Conservation (phyloP, 1,140 invertebrate species). For the Rhynchophorus ferrugineus region DNA sequence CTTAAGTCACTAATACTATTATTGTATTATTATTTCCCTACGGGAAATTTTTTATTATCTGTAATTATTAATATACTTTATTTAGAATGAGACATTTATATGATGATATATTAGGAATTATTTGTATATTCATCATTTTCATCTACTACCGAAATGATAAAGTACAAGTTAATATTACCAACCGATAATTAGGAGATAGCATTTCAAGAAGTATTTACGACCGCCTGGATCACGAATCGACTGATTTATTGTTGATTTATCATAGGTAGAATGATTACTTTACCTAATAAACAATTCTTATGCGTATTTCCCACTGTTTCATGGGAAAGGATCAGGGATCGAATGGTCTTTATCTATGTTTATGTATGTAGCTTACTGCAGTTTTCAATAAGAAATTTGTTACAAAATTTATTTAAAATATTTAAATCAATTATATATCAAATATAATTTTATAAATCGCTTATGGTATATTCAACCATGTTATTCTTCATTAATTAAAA, state of each 20-base stretch:
- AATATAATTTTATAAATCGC: too few relatives aligned
- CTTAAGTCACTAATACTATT: too few relatives aligned
- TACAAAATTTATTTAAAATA: too few relatives aligned
- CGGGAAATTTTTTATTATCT: too few relatives aligned
- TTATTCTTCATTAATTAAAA: too few relatives aligned
- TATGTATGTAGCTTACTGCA: too few relatives aligned
- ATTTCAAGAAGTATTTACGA: slow-evolving; percentile 7
- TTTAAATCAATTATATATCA: too few relatives aligned
- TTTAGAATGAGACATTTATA: slow-evolving; percentile 13
- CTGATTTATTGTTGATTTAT: slow-evolving; percentile 12
- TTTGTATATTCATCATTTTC: slow-evolving; percentile 5
- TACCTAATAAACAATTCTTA: slow-evolving; percentile 2
- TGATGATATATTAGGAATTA: slow-evolving; percentile 15
- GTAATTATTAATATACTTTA: slow-evolving; percentile 14
- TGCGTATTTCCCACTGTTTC: neutral
- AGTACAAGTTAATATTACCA: slow-evolving; percentile 16
- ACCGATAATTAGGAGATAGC: slow-evolving; percentile 19
- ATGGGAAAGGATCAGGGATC: neutral
- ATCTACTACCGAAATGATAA: slow-evolving; percentile 4
- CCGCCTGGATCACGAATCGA: slow-evolving; percentile 7
- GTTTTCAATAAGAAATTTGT: too few relatives aligned
- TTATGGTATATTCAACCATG: too few relatives aligned
- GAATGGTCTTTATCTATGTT: too few relatives aligned
- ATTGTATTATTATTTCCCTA: too few relatives aligned
- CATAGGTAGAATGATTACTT: slow-evolving; percentile 3